A percentile compares a stretch with the other conserved stretches of the same genome.
Evolutionary conservation across 2,888 invertebrate genomes (phyloP).

Genomic region (Zygaena filipendulae): DNA sequence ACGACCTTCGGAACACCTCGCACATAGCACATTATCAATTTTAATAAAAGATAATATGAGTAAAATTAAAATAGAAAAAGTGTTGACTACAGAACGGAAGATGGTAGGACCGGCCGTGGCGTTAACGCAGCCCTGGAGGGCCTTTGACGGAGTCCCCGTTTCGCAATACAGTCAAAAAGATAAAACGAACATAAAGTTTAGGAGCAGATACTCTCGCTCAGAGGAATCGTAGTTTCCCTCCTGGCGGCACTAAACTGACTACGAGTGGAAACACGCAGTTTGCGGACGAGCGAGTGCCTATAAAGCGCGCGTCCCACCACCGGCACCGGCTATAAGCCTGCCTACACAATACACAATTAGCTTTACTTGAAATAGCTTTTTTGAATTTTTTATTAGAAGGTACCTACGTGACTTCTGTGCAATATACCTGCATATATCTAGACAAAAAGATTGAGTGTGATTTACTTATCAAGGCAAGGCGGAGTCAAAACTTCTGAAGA

Average conservation of each 20-base stretch:
- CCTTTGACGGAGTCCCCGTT: constrained; percentile 54
- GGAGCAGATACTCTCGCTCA: constrained; percentile 59
- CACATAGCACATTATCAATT: too few relatives aligned
- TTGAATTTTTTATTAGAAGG: constrained; percentile 1
- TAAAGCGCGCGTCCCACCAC: constrained; percentile 18
- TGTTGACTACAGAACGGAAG: constrained; percentile 38
- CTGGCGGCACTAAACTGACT: constrained; percentile 52
- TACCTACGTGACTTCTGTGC: too few relatives aligned
- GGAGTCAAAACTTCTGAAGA: too few relatives aligned
- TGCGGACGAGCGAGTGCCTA: too few relatives aligned
- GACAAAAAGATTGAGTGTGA: too few relatives aligned
- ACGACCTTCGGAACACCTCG: too few relatives aligned
- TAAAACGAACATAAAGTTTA: constrained; percentile 68
- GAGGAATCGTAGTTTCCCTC: constrained; percentile 64
- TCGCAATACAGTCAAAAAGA: constrained; percentile 65
- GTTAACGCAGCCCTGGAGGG: constrained; percentile 64
- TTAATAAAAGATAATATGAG: too few relatives aligned
- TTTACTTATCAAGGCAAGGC: too few relatives aligned
- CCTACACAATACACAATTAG: neutral
- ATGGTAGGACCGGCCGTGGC: constrained; percentile 41
- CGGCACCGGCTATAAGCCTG: neutral
- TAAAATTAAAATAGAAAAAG: constrained; percentile 37
- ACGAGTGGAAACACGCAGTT: constrained; percentile 44
- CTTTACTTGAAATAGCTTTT: too few relatives aligned
- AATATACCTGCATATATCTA: too few relatives aligned